phyloP scores from a whole-genome alignment of 2,888 invertebrate genomes.

The Tipula helvola region DNA sequence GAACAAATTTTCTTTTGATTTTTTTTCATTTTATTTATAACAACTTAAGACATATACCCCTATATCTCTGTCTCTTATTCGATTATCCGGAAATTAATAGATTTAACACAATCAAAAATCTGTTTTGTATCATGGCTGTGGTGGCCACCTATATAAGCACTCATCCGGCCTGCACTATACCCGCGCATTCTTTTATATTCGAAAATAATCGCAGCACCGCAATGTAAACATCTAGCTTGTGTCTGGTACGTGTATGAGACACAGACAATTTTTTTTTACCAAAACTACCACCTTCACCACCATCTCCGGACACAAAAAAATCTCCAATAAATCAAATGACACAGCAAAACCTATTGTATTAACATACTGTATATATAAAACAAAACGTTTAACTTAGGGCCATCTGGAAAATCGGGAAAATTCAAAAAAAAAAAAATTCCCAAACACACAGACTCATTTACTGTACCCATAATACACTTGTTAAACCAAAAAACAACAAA shows the following conservation, averaged over 20 bases:
- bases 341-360: background rate
- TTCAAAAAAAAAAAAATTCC: background rate
- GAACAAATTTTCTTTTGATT: background rate
- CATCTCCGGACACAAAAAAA: background rate
- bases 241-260: background rate
- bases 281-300: background rate
- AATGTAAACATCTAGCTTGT: background rate
- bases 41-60: background rate
- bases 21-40: background rate
- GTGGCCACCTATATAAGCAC: too few species aligned
- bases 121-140: background rate
- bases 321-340: background rate
- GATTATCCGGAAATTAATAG: background rate
- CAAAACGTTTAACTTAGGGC: background rate
- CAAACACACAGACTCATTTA: background rate
- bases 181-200: background rate
- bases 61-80: background rate
- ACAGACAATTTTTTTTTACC: background rate
- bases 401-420: background rate
- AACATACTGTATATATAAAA: background rate
- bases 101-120: background rate
- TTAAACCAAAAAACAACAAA: background rate
- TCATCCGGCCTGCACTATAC: background rate
- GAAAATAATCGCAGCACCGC: background rate
- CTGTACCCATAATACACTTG: background rate